A percentile compares a stretch with the other conserved stretches of the same genome.
These are phyloP conservation scores for Monomorium pharaonis DNA, from an alignment of 1,140 invertebrate genomes.

Conservation along the genomic window DNA sequence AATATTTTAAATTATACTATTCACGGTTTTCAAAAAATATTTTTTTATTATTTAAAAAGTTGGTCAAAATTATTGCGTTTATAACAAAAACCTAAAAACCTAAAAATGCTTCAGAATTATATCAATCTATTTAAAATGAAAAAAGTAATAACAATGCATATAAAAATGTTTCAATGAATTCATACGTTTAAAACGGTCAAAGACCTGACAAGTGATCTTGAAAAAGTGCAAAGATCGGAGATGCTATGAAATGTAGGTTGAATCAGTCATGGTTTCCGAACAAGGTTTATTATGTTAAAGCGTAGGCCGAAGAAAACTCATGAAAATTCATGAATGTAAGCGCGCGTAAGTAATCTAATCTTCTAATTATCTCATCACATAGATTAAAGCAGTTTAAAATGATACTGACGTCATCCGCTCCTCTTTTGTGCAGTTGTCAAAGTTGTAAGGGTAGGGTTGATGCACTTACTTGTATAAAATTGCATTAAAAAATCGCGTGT, in stretches of 20 bases:
- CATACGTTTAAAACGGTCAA: background rate
- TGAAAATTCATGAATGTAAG: slow-evolving; percentile 38
- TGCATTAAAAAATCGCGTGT: background rate
- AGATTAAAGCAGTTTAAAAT: background rate
- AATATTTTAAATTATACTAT: too few relatives aligned
- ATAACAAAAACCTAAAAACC: background rate
- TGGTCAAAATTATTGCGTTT: background rate
- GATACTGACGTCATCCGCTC: slow-evolving; percentile 19
- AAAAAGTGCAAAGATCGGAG: background rate
- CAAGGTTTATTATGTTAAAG: slow-evolving; percentile 17
- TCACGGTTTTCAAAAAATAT: too few relatives aligned
- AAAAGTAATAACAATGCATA: background rate
- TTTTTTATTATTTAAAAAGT: background rate
- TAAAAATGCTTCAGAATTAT: background rate
- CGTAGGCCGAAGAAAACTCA: slow-evolving; percentile 12
- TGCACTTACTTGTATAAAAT: background rate
- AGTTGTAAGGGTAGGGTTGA: background rate
- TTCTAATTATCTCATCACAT: slow-evolving; percentile 51
- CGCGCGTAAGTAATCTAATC: slow-evolving; percentile 54
- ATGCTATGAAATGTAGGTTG: slow-evolving; percentile 45
- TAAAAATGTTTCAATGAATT: background rate
- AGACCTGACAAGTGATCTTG: background rate
- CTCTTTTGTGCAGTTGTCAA: background rate
- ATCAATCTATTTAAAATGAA: background rate
- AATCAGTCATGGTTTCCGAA: slow-evolving; percentile 34